Base-by-base conservation (phyloP, 2,797 vertebrate species). In the Austrolebias charrua region DNA sequence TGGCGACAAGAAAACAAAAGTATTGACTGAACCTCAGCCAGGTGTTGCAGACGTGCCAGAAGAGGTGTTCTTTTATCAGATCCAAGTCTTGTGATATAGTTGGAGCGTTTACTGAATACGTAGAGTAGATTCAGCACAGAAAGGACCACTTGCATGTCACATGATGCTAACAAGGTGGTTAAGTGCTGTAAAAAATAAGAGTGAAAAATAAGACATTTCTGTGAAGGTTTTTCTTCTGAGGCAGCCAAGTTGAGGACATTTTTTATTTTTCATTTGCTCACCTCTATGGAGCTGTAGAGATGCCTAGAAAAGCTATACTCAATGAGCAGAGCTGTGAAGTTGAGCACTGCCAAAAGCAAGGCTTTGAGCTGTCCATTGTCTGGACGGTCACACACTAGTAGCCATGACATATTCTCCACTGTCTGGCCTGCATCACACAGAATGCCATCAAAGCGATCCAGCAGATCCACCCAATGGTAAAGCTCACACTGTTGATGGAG, bases 241-340 rank as follows among this genome's bases (percentile, higher is more conserved):
- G 44, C 18, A 35, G 38, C 2, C 52, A 5, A 29, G 55, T 11
- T 52, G 2, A 35, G n/a, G n/a, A n/a, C n/a, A n/a, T n/a, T n/a
- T n/a, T n/a, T 0, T 0, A 13, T 35, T 55, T 9, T 31, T 4
- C 1, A 33, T 4, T 16, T 9, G 40, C 69, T 28, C 92, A 96
- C 96, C 95, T 98, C 97, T 83, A 98, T 98, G 71, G 96, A 98
- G 91, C 97, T 98, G 91, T 98, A 98, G 44, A 98, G 93, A 84
- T 98, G 97, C 18, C 96, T 92, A 47, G 97, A 98, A 87, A 98
- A 98, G 89, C 96, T 98, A 87, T 98, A 98, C 86, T 98, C 96
- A 66, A 98, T 98, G 62, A 98, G 94, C 78, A 98, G 88, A 5
- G 96, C 97, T 1, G 97, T 98, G 91, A 98, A 98, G 88, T 98